Evolutionary conservation across 2,797 vertebrate genomes (phyloP).

Genomic region (Gephyroberyx darwinii): DNA sequence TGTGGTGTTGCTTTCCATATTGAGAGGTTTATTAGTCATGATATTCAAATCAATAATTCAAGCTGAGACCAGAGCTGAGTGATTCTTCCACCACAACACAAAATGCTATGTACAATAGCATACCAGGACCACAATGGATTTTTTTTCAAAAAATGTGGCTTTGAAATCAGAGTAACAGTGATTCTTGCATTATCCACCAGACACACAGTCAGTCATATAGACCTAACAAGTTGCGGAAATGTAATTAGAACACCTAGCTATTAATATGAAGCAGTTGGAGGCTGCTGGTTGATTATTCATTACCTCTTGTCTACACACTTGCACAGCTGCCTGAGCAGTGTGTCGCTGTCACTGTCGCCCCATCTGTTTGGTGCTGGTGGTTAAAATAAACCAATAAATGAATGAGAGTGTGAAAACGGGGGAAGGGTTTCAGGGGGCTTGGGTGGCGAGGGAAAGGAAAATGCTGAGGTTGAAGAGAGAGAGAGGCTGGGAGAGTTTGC

Average conservation of each 20-base stretch:
- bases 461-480: background rate
- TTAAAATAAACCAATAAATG: slow-evolving; percentile 71
- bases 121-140: background rate
- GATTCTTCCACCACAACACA: background rate
- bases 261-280: slow-evolving; percentile 83
- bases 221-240: slow-evolving; percentile 71
- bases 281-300: slow-evolving; percentile 83
- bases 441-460: too few relatives aligned
- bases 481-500: background rate
- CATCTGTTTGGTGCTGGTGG: slow-evolving; percentile 78
- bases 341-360: slow-evolving; percentile 74
- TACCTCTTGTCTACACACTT: slow-evolving; percentile 81
- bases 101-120: background rate
- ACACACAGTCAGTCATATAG: slow-evolving; percentile 48
- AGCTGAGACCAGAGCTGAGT: background rate
- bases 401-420: slow-evolving; percentile 32
- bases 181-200: slow-evolving; percentile 36
- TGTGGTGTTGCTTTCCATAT: slow-evolving; percentile 4
- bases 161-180: background rate
- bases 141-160: background rate
- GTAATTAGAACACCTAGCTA: slow-evolving; percentile 85
- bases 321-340: slow-evolving; percentile 83
- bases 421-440: background rate
- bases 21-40: slow-evolving; percentile 30
- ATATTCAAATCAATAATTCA: slow-evolving; percentile 32